phyloP scores from a whole-genome alignment of 2,888 invertebrate species.

The Melanostoma mellinum region DNA sequence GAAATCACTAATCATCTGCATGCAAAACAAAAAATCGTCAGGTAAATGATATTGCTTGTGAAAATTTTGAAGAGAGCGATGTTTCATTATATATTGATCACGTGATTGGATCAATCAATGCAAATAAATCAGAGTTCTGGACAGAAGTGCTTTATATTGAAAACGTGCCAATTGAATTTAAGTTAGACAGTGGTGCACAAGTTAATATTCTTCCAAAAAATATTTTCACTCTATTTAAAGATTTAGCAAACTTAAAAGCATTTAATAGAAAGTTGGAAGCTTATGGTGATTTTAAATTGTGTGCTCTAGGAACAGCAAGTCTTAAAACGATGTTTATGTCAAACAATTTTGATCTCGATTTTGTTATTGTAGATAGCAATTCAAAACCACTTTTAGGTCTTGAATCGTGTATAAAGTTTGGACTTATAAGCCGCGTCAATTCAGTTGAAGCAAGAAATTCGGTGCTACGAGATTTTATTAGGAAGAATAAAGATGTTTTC shows the following conservation, averaged over 20 bases:
- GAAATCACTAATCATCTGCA: neutral
- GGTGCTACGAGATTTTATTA: neutral
- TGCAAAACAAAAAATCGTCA: slow-evolving; percentile 3
- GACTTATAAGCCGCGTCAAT: neutral
- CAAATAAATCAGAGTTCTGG: neutral
- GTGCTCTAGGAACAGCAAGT: neutral
- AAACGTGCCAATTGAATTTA: slow-evolving; percentile 22
- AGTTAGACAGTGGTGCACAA: slow-evolving; percentile 16
- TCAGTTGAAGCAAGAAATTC: too few relatives aligned
- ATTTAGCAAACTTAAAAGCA: neutral
- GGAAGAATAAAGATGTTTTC: slow-evolving; percentile 7
- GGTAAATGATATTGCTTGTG: slow-evolving; percentile 26
- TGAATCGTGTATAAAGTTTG: slow-evolving; percentile 9
- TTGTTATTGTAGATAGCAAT: slow-evolving; percentile 8
- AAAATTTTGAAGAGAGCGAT: slow-evolving; percentile 16
- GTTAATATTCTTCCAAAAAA: slow-evolving; percentile 23
- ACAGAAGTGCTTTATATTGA: neutral
- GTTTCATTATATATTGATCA: slow-evolving; percentile 26
- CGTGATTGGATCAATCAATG: slow-evolving; percentile 18
- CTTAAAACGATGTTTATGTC: neutral
- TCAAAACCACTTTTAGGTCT: slow-evolving; percentile 16
- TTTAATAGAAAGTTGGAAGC: slow-evolving; percentile 9
- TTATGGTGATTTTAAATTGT: slow-evolving; percentile 3
- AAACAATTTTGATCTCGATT: slow-evolving; percentile 3
- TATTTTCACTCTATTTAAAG: neutral